A percentile compares a stretch with the other conserved stretches of the same genome.
Conservation (phyloP, 2,888 invertebrate species). For the Nephrotoma appendiculata region DNA sequence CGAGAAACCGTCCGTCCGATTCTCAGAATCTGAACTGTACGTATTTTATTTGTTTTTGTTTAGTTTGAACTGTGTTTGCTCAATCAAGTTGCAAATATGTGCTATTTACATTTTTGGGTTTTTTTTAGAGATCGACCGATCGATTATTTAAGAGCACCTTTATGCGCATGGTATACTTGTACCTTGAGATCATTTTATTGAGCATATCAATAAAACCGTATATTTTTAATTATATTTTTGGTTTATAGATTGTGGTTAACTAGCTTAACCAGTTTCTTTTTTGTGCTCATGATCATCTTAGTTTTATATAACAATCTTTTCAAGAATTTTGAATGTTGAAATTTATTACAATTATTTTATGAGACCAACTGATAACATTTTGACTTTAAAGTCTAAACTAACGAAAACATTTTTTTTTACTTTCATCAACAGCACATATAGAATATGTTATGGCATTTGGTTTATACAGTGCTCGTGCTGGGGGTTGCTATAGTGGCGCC, state of each 20-base stretch:
- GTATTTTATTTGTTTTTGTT: not conserved
- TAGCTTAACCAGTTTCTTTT: not conserved
- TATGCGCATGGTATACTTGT: not conserved
- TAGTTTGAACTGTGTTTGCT: not conserved
- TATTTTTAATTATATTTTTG: not conserved
- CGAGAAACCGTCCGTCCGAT: not conserved
- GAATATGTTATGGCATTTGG: not conserved
- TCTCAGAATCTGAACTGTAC: not conserved
- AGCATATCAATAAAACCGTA: not conserved
- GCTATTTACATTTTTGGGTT: not conserved
- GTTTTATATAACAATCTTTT: not conserved
- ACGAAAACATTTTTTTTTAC: not conserved
- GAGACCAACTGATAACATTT: not conserved
- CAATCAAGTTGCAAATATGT: not conserved
- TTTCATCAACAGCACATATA: not conserved
- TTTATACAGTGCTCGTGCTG: not conserved
- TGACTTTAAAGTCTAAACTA: not conserved
- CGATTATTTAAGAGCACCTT: not conserved
- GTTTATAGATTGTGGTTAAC: not conserved
- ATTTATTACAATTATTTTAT: not conserved
- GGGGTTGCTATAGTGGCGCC: not conserved
- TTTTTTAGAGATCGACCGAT: not conserved
- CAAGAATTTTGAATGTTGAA: not conserved
- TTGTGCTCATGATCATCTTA: not conserved
- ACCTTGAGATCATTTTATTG: not conserved